Percentiles rank a stretch among this genome's conserved stretches.
phyloP scores from a whole-genome alignment of 1,140 invertebrate genomes.

The Lepidurus packardi region DNA sequence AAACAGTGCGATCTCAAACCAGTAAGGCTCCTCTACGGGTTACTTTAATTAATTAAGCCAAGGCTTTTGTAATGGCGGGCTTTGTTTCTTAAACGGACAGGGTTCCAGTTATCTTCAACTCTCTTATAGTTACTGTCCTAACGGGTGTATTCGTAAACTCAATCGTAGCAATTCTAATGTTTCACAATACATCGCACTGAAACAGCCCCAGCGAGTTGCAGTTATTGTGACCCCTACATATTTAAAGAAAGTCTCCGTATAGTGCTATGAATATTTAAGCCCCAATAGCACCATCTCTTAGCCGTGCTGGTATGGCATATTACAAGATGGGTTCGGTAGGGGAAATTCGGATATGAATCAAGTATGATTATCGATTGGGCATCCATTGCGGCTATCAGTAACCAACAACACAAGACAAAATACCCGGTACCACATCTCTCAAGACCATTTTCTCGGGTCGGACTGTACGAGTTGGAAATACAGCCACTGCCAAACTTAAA shows the following conservation, averaged over 20 bases:
- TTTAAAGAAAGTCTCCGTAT: neutral
- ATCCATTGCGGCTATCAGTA: neutral
- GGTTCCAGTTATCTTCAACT: too few species aligned
- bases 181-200: neutral
- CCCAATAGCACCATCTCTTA: neutral
- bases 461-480: neutral
- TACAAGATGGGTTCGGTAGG: neutral
- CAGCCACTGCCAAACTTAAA: neutral
- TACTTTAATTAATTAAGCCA: too few species aligned
- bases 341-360: constrained; percentile 4
- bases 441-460: neutral
- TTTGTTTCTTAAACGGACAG: too few species aligned
- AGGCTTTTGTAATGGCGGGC: too few species aligned
- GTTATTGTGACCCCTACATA: neutral
- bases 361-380: neutral
- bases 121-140: too few species aligned
- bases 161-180: neutral
- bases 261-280: neutral
- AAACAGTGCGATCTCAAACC: too few species aligned
- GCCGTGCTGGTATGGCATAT: neutral
- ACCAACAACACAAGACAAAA: neutral
- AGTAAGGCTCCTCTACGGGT: too few species aligned
- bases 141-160: neutral
- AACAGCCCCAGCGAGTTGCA: neutral
- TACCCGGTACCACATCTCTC: neutral